Percentiles rank a stretch among this genome's conserved stretches.
These are phyloP conservation scores for Scalopus aquaticus DNA, from an alignment of 2,113 vertebrate species.

Conservation along the genomic window DNA sequence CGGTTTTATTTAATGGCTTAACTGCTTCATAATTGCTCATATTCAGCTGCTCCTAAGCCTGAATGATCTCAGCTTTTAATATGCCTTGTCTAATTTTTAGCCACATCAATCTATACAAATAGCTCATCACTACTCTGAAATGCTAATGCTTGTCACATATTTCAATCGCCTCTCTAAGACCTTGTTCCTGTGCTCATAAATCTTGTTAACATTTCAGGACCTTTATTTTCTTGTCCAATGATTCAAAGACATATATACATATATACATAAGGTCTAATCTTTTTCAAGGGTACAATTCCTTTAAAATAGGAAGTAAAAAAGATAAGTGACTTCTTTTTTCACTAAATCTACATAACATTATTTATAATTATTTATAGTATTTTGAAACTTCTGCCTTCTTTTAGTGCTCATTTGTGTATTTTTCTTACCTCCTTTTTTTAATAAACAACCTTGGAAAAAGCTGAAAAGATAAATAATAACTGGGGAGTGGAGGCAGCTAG, in stretches of 20 bases:
- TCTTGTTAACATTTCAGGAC: constrained; percentile 82
- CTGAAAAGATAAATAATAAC: not conserved
- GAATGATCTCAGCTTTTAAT: constrained; percentile 86
- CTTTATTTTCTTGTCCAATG: constrained; percentile 82
- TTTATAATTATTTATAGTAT: not conserved
- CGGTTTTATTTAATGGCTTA: constrained; percentile 82
- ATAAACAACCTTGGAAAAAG: not conserved
- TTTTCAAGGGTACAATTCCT: constrained; percentile 38
- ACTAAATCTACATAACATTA: not conserved
- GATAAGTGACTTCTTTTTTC: not conserved
- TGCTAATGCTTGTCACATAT: constrained; percentile 85
- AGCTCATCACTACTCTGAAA: constrained; percentile 83
- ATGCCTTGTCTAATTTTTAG: constrained; percentile 85
- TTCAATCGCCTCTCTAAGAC: constrained; percentile 84
- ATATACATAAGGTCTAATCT: not conserved
- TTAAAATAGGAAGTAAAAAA: constrained; percentile 49
- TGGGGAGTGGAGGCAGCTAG: not conserved
- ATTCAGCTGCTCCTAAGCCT: constrained; percentile 80
- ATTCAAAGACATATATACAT: constrained; percentile 45
- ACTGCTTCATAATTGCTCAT: constrained; percentile 85
- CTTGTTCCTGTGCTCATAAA: constrained; percentile 81
- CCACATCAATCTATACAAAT: constrained; percentile 84
- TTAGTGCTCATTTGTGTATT: constrained; percentile 14
- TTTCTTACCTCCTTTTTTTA: constrained; percentile 42
- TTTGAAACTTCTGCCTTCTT: constrained; percentile 11